These are phyloP conservation scores for Petrocephalus sullivani DNA, from an alignment of 2,797 vertebrate genomes.

Conservation along the genomic window DNA sequence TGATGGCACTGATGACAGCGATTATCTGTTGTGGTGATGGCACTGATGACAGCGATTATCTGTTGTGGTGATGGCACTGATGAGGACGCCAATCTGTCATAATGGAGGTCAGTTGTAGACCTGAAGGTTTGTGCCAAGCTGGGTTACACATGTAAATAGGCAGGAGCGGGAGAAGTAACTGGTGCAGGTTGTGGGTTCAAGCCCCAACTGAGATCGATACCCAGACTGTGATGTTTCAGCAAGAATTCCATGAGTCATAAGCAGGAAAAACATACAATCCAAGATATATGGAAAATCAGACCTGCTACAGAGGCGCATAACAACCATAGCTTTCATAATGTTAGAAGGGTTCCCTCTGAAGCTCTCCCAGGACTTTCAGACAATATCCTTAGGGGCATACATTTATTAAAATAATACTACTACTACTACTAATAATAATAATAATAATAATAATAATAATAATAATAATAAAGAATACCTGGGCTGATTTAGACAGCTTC, in stretches of 20 bases:
- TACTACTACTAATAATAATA: not conserved
- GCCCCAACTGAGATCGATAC: not conserved
- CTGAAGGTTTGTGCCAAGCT: not conserved
- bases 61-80: not conserved
- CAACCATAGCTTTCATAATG: not conserved
- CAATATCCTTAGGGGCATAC: not conserved
- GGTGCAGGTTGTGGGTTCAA: not conserved
- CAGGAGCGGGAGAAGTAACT: not conserved
- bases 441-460: not conserved
- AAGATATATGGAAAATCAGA: not conserved
- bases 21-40: no score
- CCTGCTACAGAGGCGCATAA: not conserved
- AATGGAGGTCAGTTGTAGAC: not conserved
- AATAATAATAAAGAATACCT: constrained; percentile 38
- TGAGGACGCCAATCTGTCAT: not conserved
- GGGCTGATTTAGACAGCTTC: constrained; percentile 57
- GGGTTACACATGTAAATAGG: not conserved
- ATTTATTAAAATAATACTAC: not conserved
- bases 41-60: no score
- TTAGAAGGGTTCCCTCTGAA: not conserved
- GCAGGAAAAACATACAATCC: not conserved
- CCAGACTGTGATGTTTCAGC: not conserved
- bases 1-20: no score
- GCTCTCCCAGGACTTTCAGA: not conserved
- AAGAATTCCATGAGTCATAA: not conserved